Evolutionary conservation across 2,797 vertebrate genomes (phyloP).

Genomic region (Eulemur rubriventer): DNA sequence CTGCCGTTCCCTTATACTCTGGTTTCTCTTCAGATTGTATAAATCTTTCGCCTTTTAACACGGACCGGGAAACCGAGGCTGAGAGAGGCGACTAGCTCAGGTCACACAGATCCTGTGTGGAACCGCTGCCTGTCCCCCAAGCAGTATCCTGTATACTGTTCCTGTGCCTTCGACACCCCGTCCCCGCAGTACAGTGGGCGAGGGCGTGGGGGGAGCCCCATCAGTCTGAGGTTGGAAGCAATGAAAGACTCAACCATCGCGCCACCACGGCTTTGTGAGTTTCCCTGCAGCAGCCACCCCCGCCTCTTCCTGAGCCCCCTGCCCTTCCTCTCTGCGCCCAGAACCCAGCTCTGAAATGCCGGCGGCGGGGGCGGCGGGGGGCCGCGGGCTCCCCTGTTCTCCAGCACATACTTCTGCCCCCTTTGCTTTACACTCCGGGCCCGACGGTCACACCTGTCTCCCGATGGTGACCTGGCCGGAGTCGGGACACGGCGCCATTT

Average conservation of each 20-base stretch:
- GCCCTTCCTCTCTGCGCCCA: background rate
- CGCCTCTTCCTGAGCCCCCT: background rate
- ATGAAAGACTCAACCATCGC: background rate
- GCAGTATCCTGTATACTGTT: background rate
- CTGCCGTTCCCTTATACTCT: background rate
- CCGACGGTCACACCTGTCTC: slow-evolving; percentile 22
- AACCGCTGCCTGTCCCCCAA: background rate
- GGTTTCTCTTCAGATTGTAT: too few species aligned
- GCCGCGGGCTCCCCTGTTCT: background rate
- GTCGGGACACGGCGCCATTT: slow-evolving; percentile 36
- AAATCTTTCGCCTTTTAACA: too few species aligned
- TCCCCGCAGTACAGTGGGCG: too few species aligned
- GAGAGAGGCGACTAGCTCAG: background rate
- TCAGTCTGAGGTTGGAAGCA: background rate
- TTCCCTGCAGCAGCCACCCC: background rate
- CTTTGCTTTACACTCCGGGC: too few species aligned
- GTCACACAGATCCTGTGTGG: background rate
- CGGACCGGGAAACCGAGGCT: background rate
- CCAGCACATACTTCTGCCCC: background rate
- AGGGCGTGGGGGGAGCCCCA: background rate
- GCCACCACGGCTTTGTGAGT: background rate
- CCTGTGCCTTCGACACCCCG: background rate
- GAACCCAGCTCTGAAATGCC: background rate
- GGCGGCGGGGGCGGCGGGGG: background rate
- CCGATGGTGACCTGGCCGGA: background rate